Percentiles rank a stretch among this genome's conserved stretches.
Evolutionary conservation across 2,888 invertebrate species (phyloP).

Genomic region (Apodemia duryi): DNA sequence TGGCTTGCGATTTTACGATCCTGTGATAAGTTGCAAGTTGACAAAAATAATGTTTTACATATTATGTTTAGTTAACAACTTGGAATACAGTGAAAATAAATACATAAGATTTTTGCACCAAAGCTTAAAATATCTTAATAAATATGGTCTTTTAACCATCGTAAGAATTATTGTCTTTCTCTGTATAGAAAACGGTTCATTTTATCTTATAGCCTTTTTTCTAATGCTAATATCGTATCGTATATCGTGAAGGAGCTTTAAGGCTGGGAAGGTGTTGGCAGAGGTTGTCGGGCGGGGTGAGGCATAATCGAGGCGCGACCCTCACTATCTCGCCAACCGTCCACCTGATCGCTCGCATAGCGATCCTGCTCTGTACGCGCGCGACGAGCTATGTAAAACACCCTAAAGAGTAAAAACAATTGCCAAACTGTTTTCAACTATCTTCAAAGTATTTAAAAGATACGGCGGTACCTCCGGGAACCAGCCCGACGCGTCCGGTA

Average conservation of each 20-base stretch:
- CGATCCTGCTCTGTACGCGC: slow-evolving; percentile 42
- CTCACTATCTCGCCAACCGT: slow-evolving; percentile 46
- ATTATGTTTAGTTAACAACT: no score
- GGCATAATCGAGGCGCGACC: slow-evolving; percentile 26
- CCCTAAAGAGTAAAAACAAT: slow-evolving; percentile 41
- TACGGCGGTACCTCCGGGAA: slow-evolving; percentile 43
- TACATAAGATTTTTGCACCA: no score
- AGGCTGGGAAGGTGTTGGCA: slow-evolving; percentile 31
- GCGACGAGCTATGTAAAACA: slow-evolving; percentile 49
- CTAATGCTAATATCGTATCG: not conserved
- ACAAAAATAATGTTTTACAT: no score
- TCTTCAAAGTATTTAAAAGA: slow-evolving; percentile 53
- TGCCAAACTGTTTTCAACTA: slow-evolving; percentile 58
- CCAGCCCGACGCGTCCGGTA: slow-evolving; percentile 50
- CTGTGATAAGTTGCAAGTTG: no score
- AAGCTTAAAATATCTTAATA: no score
- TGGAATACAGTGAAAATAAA: no score
- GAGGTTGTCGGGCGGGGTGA: slow-evolving; percentile 34
- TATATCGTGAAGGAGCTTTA: not conserved
- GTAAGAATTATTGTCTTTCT: no score
- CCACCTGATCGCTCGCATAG: slow-evolving; percentile 43
- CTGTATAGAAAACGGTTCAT: no score
- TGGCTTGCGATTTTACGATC: no score
- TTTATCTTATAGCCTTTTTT: no score
- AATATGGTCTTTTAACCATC: no score